Base-by-base conservation (phyloP, 2,888 invertebrate genomes). In the Drosophila eohydei region DNA sequence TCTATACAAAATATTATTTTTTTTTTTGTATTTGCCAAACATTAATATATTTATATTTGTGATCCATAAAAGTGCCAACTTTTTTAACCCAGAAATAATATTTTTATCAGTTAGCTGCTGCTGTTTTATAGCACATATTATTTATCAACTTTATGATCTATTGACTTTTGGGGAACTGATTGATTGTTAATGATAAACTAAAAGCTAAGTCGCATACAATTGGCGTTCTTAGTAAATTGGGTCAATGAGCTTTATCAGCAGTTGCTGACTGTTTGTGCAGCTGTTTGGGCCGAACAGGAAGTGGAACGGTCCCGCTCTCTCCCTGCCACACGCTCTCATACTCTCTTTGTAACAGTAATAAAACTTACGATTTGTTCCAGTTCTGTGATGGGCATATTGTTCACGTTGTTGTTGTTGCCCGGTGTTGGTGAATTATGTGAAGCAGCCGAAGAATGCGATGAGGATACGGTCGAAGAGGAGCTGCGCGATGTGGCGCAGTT, bases 361-460 rank as follows among this genome's bases (percentile, higher is more conserved):
- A 63, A 58, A 94, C 95, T 95, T 94, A 95, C 95, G 89, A 95
- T 95, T 94, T 95, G 95, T 88, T 95, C 95, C 93, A 95, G 94
- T 93, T 95, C 95, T 83, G 95, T 95, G 89, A 95, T 95, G 75
- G 95, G 95, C 88, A 95, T 94, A 78, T 92, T 92, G 74, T 91
- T 90, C n/a, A 56, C 32, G 69, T 89, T 91, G 80, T 92, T 90
- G 84, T 93, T 75, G 63, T 61, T 78, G 66, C 93, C 92, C 81
- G 90, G 93, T 88, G 79, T 93, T 87, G 81, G 93, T 81, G 91
- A 93, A 69, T 91, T 81, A 66, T 83, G 74, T 41, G 89, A 83
- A 28, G 89, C 82, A n/a, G 88, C 84, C 68, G 88, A 85, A 34
- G 85, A 90, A 68, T 84, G 90, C 26, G 91, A 88, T 0, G 91